phyloP scores from a whole-genome alignment of 2,888 invertebrate species.

The Coleophora deauratella region DNA sequence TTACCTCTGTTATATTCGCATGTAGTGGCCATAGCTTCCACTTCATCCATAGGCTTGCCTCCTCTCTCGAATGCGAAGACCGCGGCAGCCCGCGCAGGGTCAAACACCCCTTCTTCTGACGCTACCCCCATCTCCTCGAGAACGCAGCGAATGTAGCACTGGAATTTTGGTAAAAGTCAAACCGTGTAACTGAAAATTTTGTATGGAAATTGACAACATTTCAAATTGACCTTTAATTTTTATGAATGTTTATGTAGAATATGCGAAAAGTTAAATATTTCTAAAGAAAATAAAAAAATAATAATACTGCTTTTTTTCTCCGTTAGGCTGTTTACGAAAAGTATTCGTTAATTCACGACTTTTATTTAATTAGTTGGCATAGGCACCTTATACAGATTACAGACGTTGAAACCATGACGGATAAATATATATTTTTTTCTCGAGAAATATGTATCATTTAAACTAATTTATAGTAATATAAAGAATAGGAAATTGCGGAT shows the following conservation, averaged over 20 bases:
- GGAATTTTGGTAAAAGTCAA: conserved; percentile 8
- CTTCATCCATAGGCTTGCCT: conserved; percentile 28
- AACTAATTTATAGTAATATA: no score
- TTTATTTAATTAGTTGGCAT: no score
- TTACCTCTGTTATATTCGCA: conserved; percentile 47
- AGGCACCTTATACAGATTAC: no score
- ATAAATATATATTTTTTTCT: no score
- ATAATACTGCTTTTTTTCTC: no score
- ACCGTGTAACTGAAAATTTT: neutral
- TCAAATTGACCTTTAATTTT: neutral
- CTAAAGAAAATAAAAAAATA: no score
- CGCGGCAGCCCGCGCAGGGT: conserved; percentile 44
- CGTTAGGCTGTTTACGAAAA: no score
- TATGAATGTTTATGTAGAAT: neutral
- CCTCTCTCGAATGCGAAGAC: conserved; percentile 37
- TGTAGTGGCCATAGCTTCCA: conserved; percentile 35
- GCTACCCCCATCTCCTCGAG: conserved; percentile 60
- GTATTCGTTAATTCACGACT: no score
- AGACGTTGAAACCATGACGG: no score
- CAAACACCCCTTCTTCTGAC: conserved; percentile 52
- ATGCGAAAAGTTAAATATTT: no score
- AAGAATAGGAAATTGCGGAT: no score
- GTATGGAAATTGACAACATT: neutral
- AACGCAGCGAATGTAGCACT: conserved; percentile 74
- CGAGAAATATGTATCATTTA: no score